Conservation (phyloP, 2,888 invertebrate genomes). For the Drosophila helvetica region DNA sequence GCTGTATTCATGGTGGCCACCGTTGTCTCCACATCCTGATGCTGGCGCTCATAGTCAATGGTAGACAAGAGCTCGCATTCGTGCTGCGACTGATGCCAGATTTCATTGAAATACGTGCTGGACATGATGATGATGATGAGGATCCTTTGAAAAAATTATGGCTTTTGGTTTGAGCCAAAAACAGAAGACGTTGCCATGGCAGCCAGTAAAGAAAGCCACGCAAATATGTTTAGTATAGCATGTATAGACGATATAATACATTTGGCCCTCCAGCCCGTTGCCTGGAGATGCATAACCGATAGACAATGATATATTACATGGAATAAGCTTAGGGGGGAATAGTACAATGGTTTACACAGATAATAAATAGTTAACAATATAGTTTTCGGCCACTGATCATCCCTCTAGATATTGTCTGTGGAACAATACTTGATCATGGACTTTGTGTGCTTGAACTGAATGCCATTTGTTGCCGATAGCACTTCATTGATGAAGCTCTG, state of each 20-base stretch:
- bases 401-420: slow-evolving; percentile 82
- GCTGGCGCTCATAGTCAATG: slow-evolving; percentile 86
- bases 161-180: background rate
- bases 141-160: background rate
- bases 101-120: slow-evolving; percentile 88
- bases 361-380: slow-evolving; percentile 69
- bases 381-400: slow-evolving; percentile 7
- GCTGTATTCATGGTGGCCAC: slow-evolving; percentile 78
- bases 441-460: slow-evolving; percentile 87
- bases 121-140: slow-evolving; percentile 86
- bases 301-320: slow-evolving; percentile 28
- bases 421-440: slow-evolving; percentile 91
- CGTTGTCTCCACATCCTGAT: slow-evolving; percentile 84
- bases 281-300: slow-evolving; percentile 8
- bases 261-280: slow-evolving; percentile 8
- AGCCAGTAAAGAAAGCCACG: background rate
- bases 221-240: too few relatives aligned
- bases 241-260: slow-evolving; percentile 11
- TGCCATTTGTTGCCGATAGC: slow-evolving; percentile 87
- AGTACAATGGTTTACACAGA: slow-evolving; percentile 13
- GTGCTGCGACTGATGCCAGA: slow-evolving; percentile 87
- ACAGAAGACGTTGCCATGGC: slow-evolving; percentile 42
- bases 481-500: slow-evolving; percentile 91
- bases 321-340: slow-evolving; percentile 4
- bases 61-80: slow-evolving; percentile 82